Base-by-base conservation (phyloP, 2,888 invertebrate species). In the Oligia latruncula region DNA sequence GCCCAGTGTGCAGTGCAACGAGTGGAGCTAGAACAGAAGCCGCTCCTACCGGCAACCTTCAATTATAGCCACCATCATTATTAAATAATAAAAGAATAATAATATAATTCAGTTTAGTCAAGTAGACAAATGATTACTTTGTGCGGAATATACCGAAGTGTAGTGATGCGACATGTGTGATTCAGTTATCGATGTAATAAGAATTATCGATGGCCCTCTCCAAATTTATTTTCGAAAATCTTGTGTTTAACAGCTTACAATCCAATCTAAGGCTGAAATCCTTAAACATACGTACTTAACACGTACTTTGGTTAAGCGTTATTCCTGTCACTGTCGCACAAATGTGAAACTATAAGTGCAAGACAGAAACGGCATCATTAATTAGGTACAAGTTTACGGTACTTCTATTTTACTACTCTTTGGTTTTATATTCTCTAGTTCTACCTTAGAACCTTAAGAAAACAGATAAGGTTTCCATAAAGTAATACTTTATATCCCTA, bases 51-150 rank as follows among this genome's bases (percentile, higher is more conserved):
- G 83, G 70, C 89, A 91, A 89, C 93, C 94, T 95, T 94, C 95
- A 96, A 96, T 96, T 96, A 96, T 92, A 90, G 86, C 90, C 89
- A 88, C 87, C 92, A 92, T 94, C 92, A 92, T 94, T 94, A 96
- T 95, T 95, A 94, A 95, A 95, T 95, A 95, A 95, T 94, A 95
- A 96, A 93, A 95, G 95, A 96, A 95, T 84, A 96, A 95, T 95
- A 95, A 96, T 96, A 95, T 96, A 96, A 96, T 96, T 96, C 95
- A 96, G 96, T 96, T 96, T 96, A 96, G 95, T 94, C 95, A 96
- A 96, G 96, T 96, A 96, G 96, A 95, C 96, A 95, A 96, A 96
- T 96, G 96, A 96, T 96, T 95, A 95, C 95, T 94, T 94, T 94
- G 93, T 92, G 94, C 93, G 92, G 94, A 94, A 93, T 94, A 92